Conservation (phyloP, 2,113 vertebrate genomes). For the Ailurus styani region DNA sequence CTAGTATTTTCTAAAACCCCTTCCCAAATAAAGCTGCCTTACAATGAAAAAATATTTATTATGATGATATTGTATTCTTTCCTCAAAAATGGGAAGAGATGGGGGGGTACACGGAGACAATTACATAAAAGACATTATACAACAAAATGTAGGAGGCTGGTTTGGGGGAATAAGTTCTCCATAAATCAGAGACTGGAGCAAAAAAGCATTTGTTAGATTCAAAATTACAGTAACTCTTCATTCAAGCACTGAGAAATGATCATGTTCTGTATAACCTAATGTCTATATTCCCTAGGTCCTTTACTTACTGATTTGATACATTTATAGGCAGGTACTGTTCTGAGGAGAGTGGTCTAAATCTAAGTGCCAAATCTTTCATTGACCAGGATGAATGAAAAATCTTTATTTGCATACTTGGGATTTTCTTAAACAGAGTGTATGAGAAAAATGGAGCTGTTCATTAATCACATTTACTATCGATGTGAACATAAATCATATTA, state of each 20-base stretch:
- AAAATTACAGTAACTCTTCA: not conserved
- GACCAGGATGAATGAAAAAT: not conserved
- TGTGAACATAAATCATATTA: not conserved
- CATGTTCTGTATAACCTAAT: accelerated
- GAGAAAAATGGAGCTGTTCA: not conserved
- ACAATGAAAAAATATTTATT: constrained; percentile 40
- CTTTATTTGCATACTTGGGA: not conserved
- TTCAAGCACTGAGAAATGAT: not conserved
- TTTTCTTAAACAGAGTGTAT: not conserved
- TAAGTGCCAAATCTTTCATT: not conserved
- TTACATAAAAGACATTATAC: not conserved
- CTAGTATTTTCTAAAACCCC: constrained; percentile 46
- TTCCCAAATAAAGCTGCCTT: constrained; percentile 55
- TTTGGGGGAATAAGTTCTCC: not conserved
- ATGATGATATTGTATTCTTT: not conserved
- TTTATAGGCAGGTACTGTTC: not conserved
- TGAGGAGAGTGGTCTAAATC: not conserved
- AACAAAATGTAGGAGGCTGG: not conserved
- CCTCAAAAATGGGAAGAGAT: not conserved
- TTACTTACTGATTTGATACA: too few species aligned
- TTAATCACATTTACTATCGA: not conserved
- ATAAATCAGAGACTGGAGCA: not conserved
- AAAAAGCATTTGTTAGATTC: not conserved
- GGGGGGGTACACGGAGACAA: not conserved
- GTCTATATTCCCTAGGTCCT: not conserved